These are phyloP conservation scores for Castor canadensis DNA, from an alignment of 2,113 vertebrate species.

Conservation along the genomic window DNA sequence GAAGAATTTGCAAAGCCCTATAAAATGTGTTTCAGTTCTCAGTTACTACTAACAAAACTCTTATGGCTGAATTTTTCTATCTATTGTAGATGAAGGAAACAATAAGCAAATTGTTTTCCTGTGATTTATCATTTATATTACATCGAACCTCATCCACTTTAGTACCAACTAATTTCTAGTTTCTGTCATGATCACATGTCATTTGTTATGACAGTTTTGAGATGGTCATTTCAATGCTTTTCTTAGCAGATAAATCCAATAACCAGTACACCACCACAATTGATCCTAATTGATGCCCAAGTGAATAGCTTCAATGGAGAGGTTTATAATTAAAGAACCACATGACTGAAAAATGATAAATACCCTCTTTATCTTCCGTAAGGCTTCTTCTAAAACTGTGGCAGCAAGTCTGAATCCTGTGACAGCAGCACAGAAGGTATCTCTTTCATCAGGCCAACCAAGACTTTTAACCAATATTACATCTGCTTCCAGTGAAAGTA, in stretches of 20 bases:
- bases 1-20: slow-evolving; percentile 23
- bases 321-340: slow-evolving; percentile 36
- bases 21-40: slow-evolving; percentile 47
- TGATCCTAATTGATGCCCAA: slow-evolving; percentile 53
- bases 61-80: neutral
- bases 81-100: neutral
- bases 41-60: slow-evolving; percentile 21
- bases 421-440: neutral
- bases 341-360: slow-evolving; percentile 53
- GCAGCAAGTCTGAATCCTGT: slow-evolving; percentile 23
- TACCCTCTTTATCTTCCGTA: neutral
- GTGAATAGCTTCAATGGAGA: slow-evolving; percentile 42
- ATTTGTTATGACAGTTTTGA: slow-evolving; percentile 24
- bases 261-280: neutral
- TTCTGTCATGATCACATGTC: neutral
- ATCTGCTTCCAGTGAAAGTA: slow-evolving; percentile 8
- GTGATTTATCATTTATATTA: neutral
- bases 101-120: neutral
- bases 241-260: neutral
- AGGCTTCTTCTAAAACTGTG: slow-evolving; percentile 4
- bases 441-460: neutral
- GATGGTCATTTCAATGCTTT: slow-evolving; percentile 4
- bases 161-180: slow-evolving; percentile 10
- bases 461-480: slow-evolving; percentile 1
- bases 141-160: neutral